Percentiles rank a stretch among this genome's conserved stretches.
phyloP scores from a whole-genome alignment of 2,888 invertebrate genomes.

The Melolontha melolontha region DNA sequence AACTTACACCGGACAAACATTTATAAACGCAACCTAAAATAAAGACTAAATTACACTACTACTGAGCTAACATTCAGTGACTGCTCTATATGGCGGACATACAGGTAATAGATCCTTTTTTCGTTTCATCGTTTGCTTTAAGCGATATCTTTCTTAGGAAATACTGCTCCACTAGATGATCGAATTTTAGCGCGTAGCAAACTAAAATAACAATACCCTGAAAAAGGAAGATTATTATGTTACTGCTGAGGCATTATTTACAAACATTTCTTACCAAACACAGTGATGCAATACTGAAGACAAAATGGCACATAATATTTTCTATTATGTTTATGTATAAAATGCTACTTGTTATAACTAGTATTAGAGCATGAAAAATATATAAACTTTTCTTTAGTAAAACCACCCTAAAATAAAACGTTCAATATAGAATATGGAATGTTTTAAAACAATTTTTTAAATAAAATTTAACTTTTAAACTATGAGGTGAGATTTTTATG shows the following conservation, averaged over 20 bases:
- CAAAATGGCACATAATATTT: conserved; percentile 69
- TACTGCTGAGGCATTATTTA: neutral
- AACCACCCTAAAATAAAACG: conserved; percentile 67
- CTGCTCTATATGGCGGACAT: conserved; percentile 17
- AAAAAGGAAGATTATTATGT: conserved; percentile 46
- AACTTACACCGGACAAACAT: too few relatives aligned
- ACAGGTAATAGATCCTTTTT: conserved; percentile 34
- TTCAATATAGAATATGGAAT: conserved; percentile 1
- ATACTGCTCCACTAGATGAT: conserved; percentile 63
- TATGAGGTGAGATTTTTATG: too few relatives aligned
- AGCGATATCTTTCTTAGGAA: conserved; percentile 36
- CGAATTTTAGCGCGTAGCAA: conserved; percentile 72
- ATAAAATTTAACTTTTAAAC: too few relatives aligned
- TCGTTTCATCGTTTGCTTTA: conserved; percentile 16
- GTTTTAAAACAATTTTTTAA: too few relatives aligned
- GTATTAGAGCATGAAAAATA: conserved; percentile 70
- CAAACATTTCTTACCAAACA: conserved; percentile 68
- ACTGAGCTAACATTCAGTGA: too few relatives aligned
- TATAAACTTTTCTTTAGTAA: conserved; percentile 73
- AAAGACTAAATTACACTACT: too few relatives aligned
- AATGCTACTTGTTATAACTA: conserved; percentile 72
- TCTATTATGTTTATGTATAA: conserved; percentile 73
- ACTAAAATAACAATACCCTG: conserved; percentile 71
- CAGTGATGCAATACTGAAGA: conserved; percentile 70
- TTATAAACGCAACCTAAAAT: too few relatives aligned